Conservation (phyloP, 2,797 vertebrate genomes). For the Dromococcyx pavoninus region DNA sequence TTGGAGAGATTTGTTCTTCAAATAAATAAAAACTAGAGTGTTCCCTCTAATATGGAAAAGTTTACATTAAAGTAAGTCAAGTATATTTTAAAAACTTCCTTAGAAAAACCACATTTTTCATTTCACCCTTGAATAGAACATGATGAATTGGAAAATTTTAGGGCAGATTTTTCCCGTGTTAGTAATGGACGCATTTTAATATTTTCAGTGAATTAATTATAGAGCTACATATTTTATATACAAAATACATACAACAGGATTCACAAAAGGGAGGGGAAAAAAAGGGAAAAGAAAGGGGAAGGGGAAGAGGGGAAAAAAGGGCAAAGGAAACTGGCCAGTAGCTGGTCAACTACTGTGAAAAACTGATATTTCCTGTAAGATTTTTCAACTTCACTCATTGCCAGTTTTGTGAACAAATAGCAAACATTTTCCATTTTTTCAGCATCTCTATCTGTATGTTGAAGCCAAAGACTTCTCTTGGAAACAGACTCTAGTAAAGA, state of each 20-base stretch:
- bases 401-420: too few relatives aligned
- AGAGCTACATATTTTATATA: not conserved
- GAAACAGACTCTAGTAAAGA: too few relatives aligned
- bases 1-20: not conserved
- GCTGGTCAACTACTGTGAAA: too few relatives aligned
- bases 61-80: not conserved
- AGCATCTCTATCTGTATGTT: too few relatives aligned
- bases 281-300: not conserved
- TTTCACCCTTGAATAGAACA: not conserved
- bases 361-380: too few relatives aligned
- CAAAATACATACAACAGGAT: too few relatives aligned
- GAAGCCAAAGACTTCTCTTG: too few relatives aligned
- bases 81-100: not conserved
- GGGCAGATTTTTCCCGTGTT: not conserved
- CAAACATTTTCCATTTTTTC: too few relatives aligned
- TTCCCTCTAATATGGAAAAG: not conserved
- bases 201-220: not conserved
- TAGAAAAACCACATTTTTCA: not conserved
- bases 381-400: too few relatives aligned
- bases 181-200: not conserved
- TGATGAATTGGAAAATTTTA: not conserved
- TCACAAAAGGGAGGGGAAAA: not conserved
- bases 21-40: not conserved
- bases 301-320: not conserved
- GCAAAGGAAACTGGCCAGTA: not conserved